These are phyloP conservation scores for Aporophyla nigra DNA, from an alignment of 2,888 invertebrate species.

Conservation along the genomic window DNA sequence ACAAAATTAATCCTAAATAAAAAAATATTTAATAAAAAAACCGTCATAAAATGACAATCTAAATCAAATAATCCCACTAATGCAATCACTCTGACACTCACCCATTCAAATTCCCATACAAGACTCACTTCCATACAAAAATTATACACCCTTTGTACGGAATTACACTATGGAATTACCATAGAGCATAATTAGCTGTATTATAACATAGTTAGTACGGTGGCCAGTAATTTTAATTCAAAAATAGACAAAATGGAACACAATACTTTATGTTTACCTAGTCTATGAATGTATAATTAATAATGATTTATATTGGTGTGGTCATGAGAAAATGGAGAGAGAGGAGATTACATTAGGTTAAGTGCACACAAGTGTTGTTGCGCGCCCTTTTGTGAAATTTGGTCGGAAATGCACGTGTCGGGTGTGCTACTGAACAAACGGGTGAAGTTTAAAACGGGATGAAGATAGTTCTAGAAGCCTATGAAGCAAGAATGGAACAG, in stretches of 20 bases:
- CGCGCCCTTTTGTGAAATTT: conserved; percentile 34
- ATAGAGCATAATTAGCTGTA: conserved; percentile 88
- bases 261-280: conserved; percentile 89
- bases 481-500: neutral
- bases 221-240: conserved; percentile 81
- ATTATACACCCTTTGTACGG: conserved; percentile 80
- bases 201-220: conserved; percentile 87
- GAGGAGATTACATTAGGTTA: conserved; percentile 75
- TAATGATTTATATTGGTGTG: conserved; percentile 83
- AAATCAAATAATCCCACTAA: conserved; percentile 78
- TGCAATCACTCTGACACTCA: conserved; percentile 80
- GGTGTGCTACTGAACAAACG: conserved; percentile 12
- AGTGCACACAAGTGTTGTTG: conserved; percentile 36
- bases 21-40: conserved; percentile 53
- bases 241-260: conserved; percentile 80
- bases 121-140: conserved; percentile 72
- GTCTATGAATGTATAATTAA: conserved; percentile 89
- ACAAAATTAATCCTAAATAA: conserved; percentile 44
- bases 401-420: conserved; percentile 36
- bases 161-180: conserved; percentile 85
- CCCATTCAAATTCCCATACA: conserved; percentile 86
- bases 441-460: neutral
- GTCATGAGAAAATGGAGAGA: conserved; percentile 86
- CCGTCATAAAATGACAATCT: conserved; percentile 72
- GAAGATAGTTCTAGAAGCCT: neutral